Conservation (phyloP, 92 coral and sea anemone genomes). For the Isaurus tuberculatus region DNA sequence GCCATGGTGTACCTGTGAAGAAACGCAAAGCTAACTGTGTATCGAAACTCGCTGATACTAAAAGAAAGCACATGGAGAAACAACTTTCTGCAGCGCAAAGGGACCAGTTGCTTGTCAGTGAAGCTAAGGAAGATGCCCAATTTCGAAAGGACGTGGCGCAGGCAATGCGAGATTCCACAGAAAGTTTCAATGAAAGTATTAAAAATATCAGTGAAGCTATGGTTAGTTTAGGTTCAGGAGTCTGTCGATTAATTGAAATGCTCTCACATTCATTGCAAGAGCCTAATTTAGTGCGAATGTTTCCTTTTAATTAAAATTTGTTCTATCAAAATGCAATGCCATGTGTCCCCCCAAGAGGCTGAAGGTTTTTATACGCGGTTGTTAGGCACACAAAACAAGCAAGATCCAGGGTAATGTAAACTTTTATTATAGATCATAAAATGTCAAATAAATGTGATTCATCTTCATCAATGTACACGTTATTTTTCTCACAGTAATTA, state of each 20-base stretch:
- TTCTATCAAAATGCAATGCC: conserved; percentile 42
- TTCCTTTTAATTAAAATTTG: conserved; percentile 6
- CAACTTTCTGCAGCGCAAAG: conserved; percentile 10
- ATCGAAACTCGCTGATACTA: conserved; percentile 57
- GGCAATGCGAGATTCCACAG: conserved; percentile 57
- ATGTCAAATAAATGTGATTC: neutral
- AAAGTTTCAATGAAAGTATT: conserved; percentile 47
- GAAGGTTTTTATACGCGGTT: conserved; percentile 8
- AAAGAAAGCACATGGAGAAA: conserved; percentile 64
- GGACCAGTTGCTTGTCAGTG: conserved; percentile 52
- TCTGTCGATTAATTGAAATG: conserved; percentile 59
- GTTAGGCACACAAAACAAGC: neutral
- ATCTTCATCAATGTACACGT: conserved; percentile 58
- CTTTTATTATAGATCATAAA: neutral
- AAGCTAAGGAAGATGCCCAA: conserved; percentile 67
- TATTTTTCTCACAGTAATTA: conserved; percentile 58
- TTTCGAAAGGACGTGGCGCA: conserved; percentile 59
- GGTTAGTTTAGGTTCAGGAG: conserved; percentile 48
- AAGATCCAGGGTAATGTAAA: neutral
- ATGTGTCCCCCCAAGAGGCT: neutral
- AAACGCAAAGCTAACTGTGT: conserved; percentile 73
- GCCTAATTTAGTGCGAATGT: conserved; percentile 4
- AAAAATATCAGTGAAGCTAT: conserved; percentile 57
- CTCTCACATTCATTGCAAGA: conserved; percentile 56
- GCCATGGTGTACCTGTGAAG: conserved; percentile 31